These are phyloP conservation scores for Dendronephthya gigantea DNA, from an alignment of 64 coral and sea anemone genomes.

Conservation along the genomic window DNA sequence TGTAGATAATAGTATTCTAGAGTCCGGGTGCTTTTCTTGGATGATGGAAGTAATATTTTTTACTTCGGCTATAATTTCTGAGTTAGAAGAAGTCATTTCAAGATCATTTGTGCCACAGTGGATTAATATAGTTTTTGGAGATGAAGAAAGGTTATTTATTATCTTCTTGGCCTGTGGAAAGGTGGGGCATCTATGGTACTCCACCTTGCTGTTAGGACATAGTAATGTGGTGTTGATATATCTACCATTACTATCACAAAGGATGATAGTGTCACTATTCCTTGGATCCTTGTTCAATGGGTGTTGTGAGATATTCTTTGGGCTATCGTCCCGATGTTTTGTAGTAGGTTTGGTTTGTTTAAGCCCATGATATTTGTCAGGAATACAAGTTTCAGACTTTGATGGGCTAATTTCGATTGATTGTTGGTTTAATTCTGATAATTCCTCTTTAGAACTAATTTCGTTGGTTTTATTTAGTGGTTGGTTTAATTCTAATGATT, in stretches of 20 bases:
- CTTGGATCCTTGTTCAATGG: background rate
- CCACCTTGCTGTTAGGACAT: background rate
- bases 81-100: background rate
- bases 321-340: too few species aligned
- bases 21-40: background rate
- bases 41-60: background rate
- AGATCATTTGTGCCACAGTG: background rate
- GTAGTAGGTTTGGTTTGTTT: too few species aligned
- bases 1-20: background rate
- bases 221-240: background rate
- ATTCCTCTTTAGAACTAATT: too few species aligned
- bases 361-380: too few species aligned
- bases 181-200: background rate
- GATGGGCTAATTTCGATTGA: too few species aligned
- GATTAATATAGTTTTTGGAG: background rate
- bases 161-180: background rate
- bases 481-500: too few species aligned
- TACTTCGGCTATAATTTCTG: background rate
- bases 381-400: too few species aligned
- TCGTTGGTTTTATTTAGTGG: too few species aligned
- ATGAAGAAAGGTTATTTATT: background rate
- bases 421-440: too few species aligned
- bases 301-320: too few species aligned
- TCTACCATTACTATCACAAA: background rate
- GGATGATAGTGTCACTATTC: background rate